A percentile compares a stretch with the other conserved stretches of the same genome.
Evolutionary conservation across 2,888 invertebrate genomes (phyloP).

Genomic region (Erebia ligea): DNA sequence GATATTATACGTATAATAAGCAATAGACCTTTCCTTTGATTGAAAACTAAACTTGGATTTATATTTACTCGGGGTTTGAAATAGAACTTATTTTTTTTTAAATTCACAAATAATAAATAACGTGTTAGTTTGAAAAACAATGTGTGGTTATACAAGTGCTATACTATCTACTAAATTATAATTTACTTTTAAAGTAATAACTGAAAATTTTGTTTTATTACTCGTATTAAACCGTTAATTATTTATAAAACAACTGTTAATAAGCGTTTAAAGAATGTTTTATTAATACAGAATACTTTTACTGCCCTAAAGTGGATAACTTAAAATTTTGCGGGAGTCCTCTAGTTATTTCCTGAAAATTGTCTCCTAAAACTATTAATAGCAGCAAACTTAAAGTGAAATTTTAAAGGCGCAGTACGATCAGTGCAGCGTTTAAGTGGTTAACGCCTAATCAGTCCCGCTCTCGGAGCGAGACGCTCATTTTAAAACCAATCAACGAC

Average conservation of each 20-base stretch:
- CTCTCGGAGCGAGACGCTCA: slow-evolving; percentile 3
- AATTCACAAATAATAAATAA: too few species aligned
- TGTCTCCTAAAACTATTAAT: slow-evolving; percentile 9
- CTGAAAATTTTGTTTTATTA: too few species aligned
- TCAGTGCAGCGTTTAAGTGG: slow-evolving; percentile 22
- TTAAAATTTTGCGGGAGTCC: background rate
- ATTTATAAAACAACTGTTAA: too few species aligned
- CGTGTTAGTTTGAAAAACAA: too few species aligned
- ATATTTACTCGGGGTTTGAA: too few species aligned
- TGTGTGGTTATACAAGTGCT: too few species aligned
- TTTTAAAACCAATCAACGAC: slow-evolving; percentile 19
- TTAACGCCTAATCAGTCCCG: slow-evolving; percentile 19
- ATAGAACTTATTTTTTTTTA: too few species aligned
- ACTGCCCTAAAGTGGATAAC: background rate
- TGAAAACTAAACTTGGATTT: background rate
- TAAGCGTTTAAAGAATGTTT: too few species aligned
- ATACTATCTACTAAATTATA: too few species aligned
- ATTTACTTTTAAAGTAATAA: background rate
- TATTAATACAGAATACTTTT: too few species aligned
- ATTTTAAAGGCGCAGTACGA: slow-evolving; percentile 16
- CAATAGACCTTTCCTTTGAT: background rate
- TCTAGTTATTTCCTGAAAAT: background rate
- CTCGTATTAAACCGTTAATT: too few species aligned
- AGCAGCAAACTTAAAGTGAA: slow-evolving; percentile 8
- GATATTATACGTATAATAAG: too few species aligned